A percentile compares a stretch with the other conserved stretches of the same genome.
Evolutionary conservation across 2,888 invertebrate genomes (phyloP).

Genomic region (Thymelicus sylvestris): DNA sequence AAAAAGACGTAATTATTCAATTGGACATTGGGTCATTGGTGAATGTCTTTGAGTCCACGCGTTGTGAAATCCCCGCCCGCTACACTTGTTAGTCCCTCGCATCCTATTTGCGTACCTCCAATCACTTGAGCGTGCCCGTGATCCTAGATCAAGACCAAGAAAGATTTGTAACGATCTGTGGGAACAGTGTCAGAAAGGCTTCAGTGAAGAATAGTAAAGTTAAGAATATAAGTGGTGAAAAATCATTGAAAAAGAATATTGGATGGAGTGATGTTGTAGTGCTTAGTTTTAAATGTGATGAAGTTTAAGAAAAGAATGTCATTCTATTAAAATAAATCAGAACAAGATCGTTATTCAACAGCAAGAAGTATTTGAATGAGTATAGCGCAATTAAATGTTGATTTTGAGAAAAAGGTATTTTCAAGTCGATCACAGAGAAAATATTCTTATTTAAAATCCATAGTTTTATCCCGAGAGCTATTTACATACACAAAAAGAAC

Average conservation of each 20-base stretch:
- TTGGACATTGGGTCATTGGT: neutral
- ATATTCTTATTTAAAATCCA: no score
- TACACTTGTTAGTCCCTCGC: conserved; percentile 50
- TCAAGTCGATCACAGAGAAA: no score
- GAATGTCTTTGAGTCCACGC: conserved; percentile 31
- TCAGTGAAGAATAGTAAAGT: neutral
- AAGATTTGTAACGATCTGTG: conserved; percentile 12
- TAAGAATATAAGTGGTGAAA: neutral
- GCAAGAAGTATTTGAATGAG: no score
- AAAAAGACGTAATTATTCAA: conserved; percentile 6
- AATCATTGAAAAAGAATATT: neutral
- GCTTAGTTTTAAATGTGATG: neutral
- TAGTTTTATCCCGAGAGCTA: no score
- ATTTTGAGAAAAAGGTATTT: no score
- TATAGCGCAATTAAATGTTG: no score
- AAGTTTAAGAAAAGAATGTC: no score
- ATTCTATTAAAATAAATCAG: no score
- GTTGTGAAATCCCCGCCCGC: conserved; percentile 41
- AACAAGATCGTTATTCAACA: no score
- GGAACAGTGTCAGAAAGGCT: neutral
- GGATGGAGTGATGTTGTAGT: neutral
- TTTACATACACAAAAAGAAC: no score
- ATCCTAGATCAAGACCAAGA: conserved; percentile 60
- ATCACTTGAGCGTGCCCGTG: conserved; percentile 66
- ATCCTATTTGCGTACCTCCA: conserved; percentile 72